Conservation (phyloP, 2,797 vertebrate genomes). For the Trematomus bernacchii region DNA sequence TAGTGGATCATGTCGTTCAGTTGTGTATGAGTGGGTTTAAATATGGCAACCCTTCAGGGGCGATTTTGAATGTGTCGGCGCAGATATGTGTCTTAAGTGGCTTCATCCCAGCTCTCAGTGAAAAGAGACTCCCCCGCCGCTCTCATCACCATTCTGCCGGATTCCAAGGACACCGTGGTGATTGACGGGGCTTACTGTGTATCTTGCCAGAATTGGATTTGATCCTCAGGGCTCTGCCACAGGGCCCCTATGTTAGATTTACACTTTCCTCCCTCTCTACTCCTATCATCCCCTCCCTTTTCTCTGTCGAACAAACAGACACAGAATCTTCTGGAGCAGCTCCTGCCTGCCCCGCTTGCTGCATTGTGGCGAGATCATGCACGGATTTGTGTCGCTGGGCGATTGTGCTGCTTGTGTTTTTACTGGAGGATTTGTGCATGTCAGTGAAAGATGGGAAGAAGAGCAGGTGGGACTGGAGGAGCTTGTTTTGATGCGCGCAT, state of each 20-base stretch:
- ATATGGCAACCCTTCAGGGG: conserved; percentile 2
- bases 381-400: conserved; percentile 61
- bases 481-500: conserved; percentile 37
- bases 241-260: conserved; percentile 89
- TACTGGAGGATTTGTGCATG: conserved; percentile 51
- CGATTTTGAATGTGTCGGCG: conserved; percentile 46
- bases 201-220: conserved; percentile 94
- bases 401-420: conserved; percentile 53
- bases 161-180: conserved; percentile 91
- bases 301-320: conserved; percentile 88
- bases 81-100: conserved; percentile 60
- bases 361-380: conserved; percentile 77
- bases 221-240: conserved; percentile 91
- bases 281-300: conserved; percentile 54
- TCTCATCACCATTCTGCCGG: conserved; percentile 89
- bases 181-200: conserved; percentile 94
- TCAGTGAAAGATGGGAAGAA: conserved; percentile 8
- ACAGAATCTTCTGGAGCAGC: conserved; percentile 86
- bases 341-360: conserved; percentile 58
- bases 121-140: conserved; percentile 69
- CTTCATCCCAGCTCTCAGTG: conserved; percentile 68
- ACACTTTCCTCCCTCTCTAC: conserved; percentile 60
- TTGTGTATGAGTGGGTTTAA: conserved; percentile 21
- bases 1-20: not conserved
- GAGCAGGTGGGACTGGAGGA: conserved; percentile 74